These are phyloP conservation scores for Dryocosmus kuriphilus DNA, from an alignment of 2,888 invertebrate species.

Conservation along the genomic window DNA sequence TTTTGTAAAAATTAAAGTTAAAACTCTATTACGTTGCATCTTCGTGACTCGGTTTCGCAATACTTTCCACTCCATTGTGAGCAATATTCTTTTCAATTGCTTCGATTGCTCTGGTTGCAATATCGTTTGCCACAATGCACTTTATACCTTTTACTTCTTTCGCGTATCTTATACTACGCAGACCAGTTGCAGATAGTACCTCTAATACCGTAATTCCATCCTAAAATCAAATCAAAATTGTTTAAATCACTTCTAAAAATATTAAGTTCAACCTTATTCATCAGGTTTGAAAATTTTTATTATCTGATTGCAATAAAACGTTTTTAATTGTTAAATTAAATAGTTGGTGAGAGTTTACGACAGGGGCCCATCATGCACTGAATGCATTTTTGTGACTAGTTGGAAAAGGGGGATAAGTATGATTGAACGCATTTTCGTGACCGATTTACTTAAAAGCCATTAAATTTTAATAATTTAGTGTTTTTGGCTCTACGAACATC, in stretches of 20 bases:
- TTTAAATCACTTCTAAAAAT: background rate
- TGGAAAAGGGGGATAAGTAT: no score
- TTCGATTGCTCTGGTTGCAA: conserved; percentile 90
- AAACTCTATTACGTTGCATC: conserved; percentile 91
- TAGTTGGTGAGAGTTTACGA: no score
- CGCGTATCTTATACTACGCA: conserved; percentile 97
- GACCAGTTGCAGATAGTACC: conserved; percentile 96
- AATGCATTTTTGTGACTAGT: no score
- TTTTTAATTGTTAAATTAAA: background rate
- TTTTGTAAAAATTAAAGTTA: background rate
- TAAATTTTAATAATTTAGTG: no score
- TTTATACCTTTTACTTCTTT: conserved; percentile 92
- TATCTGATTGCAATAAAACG: no score
- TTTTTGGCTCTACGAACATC: no score
- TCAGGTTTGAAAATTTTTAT: no score
- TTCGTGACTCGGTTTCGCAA: conserved; percentile 87
- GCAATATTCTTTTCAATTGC: conserved; percentile 90
- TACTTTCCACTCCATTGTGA: conserved; percentile 85
- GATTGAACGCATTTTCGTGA: no score
- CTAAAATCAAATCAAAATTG: conserved; percentile 68
- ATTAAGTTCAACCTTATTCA: background rate
- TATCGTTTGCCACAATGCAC: conserved; percentile 94
- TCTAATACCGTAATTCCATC: conserved; percentile 88
- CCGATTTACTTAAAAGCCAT: no score
- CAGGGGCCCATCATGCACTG: no score